Evolutionary conservation across 1,140 invertebrate genomes (phyloP), one percentile per base, ranked within the genome.

Genomic region (Drosophila trapezifrons): DNA sequence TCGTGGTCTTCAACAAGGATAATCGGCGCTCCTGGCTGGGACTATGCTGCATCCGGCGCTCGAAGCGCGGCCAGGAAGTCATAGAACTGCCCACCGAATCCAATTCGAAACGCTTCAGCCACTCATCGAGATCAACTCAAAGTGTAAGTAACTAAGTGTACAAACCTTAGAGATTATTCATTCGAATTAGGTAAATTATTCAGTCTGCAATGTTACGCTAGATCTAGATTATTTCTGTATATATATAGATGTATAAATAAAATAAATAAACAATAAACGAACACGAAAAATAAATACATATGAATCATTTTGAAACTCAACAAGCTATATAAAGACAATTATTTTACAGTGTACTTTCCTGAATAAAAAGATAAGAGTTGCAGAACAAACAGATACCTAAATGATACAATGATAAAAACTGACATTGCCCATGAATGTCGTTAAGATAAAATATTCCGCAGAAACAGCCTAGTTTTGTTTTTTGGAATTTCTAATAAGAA

Each of bases 1-100:
- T 95, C 87, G 93, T 95, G 17, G 86, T 94, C 3, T 93, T 94
- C 63, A 94, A 95, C 89, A 92, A 93, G 3, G 90, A 91, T 6
- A 94, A 94, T 13, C 92, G 94, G 56, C 84, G 90, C 35, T 84
- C 94, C 47, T 95, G 94, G 94, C 25, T 76, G n/a, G 15, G 17
- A 1, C 32, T 90, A 1, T 56, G 77, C 8, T 58, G 49, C 18
- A 25, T 25, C 5, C 32, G 13, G 20, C 25, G 72, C 1, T 42
- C 15, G 15, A 58, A n/a, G 17, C 20, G n/a, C 17, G 29, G 17
- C 3, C 46, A 43, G 12, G 46, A 69, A 18, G 32, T 47, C 3
- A 51, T 49, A 3, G 62, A 67, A 18, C n/a, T 66, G 22, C 46
- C 29, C 1, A 66, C 63, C 9, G 65, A 69, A 9, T 37, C 62